Evolutionary conservation across 2,888 invertebrate genomes (phyloP).

Genomic region (Leucania comma): DNA sequence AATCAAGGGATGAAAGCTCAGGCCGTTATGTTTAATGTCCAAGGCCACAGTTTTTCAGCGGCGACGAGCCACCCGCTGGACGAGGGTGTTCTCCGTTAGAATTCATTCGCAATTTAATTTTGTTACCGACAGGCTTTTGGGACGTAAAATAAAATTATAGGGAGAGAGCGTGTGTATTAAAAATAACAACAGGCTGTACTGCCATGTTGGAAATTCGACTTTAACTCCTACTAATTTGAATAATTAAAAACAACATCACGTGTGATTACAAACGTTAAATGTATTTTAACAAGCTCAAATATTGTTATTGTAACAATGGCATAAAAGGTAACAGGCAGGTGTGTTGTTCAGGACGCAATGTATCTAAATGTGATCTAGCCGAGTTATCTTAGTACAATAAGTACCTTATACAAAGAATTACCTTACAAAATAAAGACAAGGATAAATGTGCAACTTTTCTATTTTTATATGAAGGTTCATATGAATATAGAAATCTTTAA

Average conservation of each 20-base stretch:
- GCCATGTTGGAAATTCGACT: slow-evolving; percentile 31
- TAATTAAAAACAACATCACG: slow-evolving; percentile 29
- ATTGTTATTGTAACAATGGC: slow-evolving; percentile 5
- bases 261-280: slow-evolving; percentile 13
- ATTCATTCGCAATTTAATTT: slow-evolving; percentile 81
- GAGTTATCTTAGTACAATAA: neutral
- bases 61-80: slow-evolving; percentile 60
- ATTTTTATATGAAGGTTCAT: neutral
- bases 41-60: slow-evolving; percentile 69
- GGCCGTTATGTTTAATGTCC: slow-evolving; percentile 67
- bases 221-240: slow-evolving; percentile 40
- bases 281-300: slow-evolving; percentile 14
- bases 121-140: slow-evolving; percentile 74
- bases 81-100: slow-evolving; percentile 71
- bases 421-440: neutral
- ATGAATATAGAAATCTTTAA: neutral
- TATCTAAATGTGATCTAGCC: neutral
- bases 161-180: slow-evolving; percentile 64
- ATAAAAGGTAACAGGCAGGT: neutral
- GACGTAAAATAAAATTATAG: slow-evolving; percentile 75
- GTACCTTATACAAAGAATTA: neutral
- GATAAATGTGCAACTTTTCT: neutral
- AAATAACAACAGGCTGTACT: slow-evolving; percentile 59
- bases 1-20: slow-evolving; percentile 59
- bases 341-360: neutral